A percentile compares a stretch with the other conserved stretches of the same genome.
Evolutionary conservation across 2,113 vertebrate genomes (phyloP).

Genomic region (Caretta caretta): DNA sequence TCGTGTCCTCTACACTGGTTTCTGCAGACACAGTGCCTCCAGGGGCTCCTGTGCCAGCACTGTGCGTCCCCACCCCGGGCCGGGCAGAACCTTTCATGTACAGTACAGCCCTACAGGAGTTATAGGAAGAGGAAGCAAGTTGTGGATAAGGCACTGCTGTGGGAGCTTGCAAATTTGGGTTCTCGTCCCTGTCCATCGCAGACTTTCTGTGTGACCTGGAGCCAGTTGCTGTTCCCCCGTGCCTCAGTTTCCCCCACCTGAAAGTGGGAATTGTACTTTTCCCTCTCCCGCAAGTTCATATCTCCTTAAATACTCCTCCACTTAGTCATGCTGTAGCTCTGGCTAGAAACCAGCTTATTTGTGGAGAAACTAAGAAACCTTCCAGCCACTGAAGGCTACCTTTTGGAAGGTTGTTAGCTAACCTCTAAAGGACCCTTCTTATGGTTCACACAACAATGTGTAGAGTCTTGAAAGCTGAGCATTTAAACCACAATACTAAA

Average conservation of each 20-base stretch:
- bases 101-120: too few species aligned
- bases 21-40: too few species aligned
- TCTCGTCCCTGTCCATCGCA: accelerated
- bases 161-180: accelerated
- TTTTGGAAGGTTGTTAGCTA: neutral
- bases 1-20: too few species aligned
- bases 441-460: accelerated
- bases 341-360: accelerated
- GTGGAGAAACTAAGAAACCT: neutral
- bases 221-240: too few species aligned
- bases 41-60: too few species aligned
- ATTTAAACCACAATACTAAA: neutral
- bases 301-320: neutral
- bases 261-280: accelerated
- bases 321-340: accelerated
- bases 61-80: too few species aligned
- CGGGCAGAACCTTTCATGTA: too few species aligned
- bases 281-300: neutral
- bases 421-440: neutral
- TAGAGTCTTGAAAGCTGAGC: neutral
- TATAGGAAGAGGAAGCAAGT: too few species aligned
- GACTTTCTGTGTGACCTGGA: too few species aligned
- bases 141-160: accelerated
- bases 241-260: neutral
- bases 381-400: neutral